A percentile compares a stretch with the other conserved stretches of the same genome.
These are phyloP conservation scores for Cosmia trapezina DNA, from an alignment of 2,888 invertebrate genomes.

Conservation along the genomic window DNA sequence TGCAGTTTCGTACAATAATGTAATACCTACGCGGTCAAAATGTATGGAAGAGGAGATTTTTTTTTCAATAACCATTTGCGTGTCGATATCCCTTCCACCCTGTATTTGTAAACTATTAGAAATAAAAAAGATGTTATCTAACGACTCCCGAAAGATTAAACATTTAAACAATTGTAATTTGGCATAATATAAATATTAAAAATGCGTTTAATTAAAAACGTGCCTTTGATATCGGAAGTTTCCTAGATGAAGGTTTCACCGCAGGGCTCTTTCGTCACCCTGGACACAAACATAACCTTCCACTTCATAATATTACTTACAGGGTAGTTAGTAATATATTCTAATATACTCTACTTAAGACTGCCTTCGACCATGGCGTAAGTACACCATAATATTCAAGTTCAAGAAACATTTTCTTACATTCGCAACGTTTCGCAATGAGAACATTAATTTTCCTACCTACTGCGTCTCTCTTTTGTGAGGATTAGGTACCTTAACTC, in stretches of 20 bases:
- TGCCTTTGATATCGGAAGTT: not conserved
- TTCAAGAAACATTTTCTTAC: not conserved
- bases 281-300: not conserved
- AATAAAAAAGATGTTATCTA: no score
- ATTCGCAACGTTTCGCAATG: not conserved
- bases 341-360: not conserved
- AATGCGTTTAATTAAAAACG: not conserved
- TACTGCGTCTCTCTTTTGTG: not conserved
- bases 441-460: not conserved
- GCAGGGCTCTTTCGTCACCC: not conserved
- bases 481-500: no score
- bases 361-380: no score
- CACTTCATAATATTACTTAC: not conserved
- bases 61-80: no score
- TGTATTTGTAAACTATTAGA: no score
- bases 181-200: not conserved
- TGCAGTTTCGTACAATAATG: no score
- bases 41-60: no score
- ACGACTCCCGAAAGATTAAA: not conserved
- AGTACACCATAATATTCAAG: not conserved
- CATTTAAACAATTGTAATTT: not conserved
- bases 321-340: constrained; percentile 4
- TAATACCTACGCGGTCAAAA: no score
- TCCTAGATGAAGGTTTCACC: not conserved
- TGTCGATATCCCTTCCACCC: no score